phyloP scores from a whole-genome alignment of 2,113 vertebrate genomes.

The Cryptoleucopteryx plumbea region DNA sequence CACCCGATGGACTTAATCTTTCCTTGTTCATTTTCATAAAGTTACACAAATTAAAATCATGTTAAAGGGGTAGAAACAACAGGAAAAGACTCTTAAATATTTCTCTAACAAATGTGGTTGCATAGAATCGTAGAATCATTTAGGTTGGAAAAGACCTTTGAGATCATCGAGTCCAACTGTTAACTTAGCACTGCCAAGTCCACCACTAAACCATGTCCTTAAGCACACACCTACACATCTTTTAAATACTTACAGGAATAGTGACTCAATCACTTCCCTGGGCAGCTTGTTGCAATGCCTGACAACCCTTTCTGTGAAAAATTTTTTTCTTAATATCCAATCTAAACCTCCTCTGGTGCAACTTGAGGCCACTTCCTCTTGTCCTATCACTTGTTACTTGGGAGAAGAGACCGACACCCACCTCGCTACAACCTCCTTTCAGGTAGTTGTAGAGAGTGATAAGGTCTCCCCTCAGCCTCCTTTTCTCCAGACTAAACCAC shows the following conservation, averaged over 20 bases:
- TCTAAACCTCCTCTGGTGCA: too few relatives aligned
- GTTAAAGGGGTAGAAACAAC: not conserved
- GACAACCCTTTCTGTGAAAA: too few relatives aligned
- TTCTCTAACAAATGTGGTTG: not conserved
- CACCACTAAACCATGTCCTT: not conserved
- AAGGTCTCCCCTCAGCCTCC: not conserved
- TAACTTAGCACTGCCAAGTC: not conserved
- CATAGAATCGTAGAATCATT: not conserved
- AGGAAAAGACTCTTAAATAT: not conserved
- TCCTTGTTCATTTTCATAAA: not conserved
- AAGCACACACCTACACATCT: not conserved
- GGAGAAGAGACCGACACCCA: too few relatives aligned
- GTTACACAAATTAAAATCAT: not conserved
- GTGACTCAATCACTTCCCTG: too few relatives aligned
- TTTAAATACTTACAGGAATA: not conserved
- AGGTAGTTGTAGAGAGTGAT: not conserved
- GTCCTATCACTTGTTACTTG: too few relatives aligned
- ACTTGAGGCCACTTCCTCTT: too few relatives aligned
- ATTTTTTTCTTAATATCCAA: too few relatives aligned
- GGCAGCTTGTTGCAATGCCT: too few relatives aligned
- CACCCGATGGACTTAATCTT: not conserved
- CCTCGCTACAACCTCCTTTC: too few relatives aligned
- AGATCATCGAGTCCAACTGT: not conserved
- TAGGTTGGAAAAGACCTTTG: not conserved
- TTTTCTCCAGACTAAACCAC: not conserved